Base-by-base conservation (phyloP, 2,113 vertebrate species). In the Nanorana parkeri region DNA sequence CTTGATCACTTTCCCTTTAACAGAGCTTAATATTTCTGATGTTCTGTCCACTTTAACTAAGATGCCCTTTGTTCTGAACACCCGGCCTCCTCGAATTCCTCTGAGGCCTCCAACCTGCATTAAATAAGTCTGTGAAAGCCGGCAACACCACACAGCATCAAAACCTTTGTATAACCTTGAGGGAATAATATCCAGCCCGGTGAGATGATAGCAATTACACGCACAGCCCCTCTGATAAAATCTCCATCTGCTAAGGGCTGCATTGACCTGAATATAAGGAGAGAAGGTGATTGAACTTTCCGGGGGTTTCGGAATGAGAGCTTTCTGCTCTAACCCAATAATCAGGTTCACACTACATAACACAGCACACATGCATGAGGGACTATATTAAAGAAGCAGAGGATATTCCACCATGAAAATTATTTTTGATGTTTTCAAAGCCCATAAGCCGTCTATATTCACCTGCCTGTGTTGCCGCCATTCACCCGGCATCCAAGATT, bases 81-180 rank as follows among this genome's bases (percentile, higher is more conserved):
- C n/a, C n/a, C n/a, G n/a, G n/a, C n/a, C n/a, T 36, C 11, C 5
- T 16, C 28, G 17, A 36, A 61, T 41, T 36, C 67, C 55, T 47
- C 65, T 51, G 17, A 20, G 17, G 55, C 47, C 77, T 28, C 23
- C 32, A 29, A 26, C 23, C n/a, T 28, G 21, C 60, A 17, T 61
- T 47, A 80, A 69, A 41, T 32, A 32, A 80, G 69, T 51, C 24
- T 60, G 54, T 26, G 65, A 79, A 47, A 79, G 26, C 65, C 15
- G 58, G 58, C n/a, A 79, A 47, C 52, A 24, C 7, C 36, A 63
- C 66, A 52, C 61, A 36, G 29, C 65, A 19, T 41, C 41, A 41
- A 80, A 80, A 80, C 55, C 77, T 79, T 56, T 67, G 76, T 68
- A 32, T 78, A 78, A 78, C 77, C 77, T 80, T 80, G 55, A 80